Conservation (phyloP, 2,888 invertebrate species). For the Phasia obesa region DNA sequence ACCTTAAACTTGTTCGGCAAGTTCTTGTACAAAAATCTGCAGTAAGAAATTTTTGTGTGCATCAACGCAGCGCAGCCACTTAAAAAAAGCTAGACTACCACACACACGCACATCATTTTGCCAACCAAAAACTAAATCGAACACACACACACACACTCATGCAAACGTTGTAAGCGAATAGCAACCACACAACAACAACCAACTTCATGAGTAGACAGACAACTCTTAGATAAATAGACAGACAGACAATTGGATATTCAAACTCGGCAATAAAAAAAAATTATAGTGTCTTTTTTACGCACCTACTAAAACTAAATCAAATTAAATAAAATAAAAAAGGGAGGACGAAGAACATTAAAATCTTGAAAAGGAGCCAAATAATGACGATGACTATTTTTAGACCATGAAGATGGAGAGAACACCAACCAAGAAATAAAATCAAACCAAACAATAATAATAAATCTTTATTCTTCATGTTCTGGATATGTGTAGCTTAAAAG, state of each 20-base stretch:
- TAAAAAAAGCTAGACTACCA: slow-evolving; percentile 43
- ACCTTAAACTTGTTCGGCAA: slow-evolving; percentile 75
- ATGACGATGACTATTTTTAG: slow-evolving; percentile 58
- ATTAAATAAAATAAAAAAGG: neutral
- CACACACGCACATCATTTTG: slow-evolving; percentile 5
- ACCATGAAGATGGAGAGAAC: slow-evolving; percentile 25
- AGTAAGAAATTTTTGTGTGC: slow-evolving; percentile 50
- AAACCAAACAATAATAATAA: neutral
- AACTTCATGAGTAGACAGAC: slow-evolving; percentile 36
- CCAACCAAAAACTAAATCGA: slow-evolving; percentile 18
- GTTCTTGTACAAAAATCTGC: slow-evolving; percentile 69
- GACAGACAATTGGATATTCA: slow-evolving; percentile 22
- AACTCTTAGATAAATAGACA: slow-evolving; percentile 14
- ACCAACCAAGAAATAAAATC: slow-evolving; percentile 11
- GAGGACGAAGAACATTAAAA: slow-evolving; percentile 30
- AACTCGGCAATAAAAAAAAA: neutral
- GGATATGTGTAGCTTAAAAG: neutral
- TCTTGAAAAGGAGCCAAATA: slow-evolving; percentile 43
- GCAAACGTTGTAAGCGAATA: neutral
- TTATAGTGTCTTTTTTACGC: slow-evolving; percentile 41
- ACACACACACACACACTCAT: slow-evolving; percentile 4
- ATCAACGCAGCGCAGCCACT: neutral
- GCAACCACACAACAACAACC: slow-evolving; percentile 20
- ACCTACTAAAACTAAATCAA: slow-evolving; percentile 57
- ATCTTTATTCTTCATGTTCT: neutral